A percentile compares a stretch with the other conserved stretches of the same genome.
These are phyloP conservation scores for human (Homo sapiens) DNA, from an alignment of 2,113 vertebrate genomes.

Conservation along the genomic window DNA sequence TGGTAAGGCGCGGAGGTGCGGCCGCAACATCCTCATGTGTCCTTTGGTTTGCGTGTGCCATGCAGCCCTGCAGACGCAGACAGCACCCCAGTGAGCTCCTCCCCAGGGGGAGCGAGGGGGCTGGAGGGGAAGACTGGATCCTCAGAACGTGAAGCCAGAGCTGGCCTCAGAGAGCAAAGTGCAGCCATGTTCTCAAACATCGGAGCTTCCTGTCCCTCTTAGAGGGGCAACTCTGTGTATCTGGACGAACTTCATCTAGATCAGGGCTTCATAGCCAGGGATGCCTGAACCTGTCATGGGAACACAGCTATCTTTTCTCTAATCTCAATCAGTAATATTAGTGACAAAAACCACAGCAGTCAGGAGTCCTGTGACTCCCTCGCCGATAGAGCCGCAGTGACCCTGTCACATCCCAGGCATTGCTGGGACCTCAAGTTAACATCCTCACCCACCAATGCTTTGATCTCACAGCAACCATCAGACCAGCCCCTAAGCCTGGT, in stretches of 20 bases:
- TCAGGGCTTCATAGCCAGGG: fast-evolving
- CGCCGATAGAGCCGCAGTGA: fast-evolving
- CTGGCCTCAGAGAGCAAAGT: background rate
- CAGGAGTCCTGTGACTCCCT: background rate
- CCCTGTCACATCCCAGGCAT: fast-evolving
- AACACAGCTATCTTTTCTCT: background rate
- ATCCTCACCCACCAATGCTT: background rate
- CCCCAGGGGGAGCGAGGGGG: fast-evolving
- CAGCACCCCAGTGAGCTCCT: background rate
- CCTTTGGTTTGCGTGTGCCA: background rate
- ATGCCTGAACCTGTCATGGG: fast-evolving
- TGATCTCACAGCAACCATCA: fast-evolving
- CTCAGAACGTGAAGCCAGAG: fast-evolving
- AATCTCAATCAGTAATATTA: background rate
- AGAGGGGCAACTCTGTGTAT: background rate
- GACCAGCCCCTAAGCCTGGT: background rate
- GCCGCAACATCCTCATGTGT: background rate
- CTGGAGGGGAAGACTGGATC: background rate
- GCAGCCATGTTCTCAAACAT: fast-evolving
- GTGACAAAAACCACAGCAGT: fast-evolving
- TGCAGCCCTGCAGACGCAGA: fast-evolving
- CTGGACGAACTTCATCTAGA: background rate
- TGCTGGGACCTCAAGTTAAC: background rate
- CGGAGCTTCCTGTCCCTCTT: fast-evolving
- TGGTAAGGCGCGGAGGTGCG: fast-evolving